A percentile compares a stretch with the other conserved stretches of the same genome.
Conservation (phyloP, 92 coral and sea anemone species). For the Zoanthus sansibaricus region DNA sequence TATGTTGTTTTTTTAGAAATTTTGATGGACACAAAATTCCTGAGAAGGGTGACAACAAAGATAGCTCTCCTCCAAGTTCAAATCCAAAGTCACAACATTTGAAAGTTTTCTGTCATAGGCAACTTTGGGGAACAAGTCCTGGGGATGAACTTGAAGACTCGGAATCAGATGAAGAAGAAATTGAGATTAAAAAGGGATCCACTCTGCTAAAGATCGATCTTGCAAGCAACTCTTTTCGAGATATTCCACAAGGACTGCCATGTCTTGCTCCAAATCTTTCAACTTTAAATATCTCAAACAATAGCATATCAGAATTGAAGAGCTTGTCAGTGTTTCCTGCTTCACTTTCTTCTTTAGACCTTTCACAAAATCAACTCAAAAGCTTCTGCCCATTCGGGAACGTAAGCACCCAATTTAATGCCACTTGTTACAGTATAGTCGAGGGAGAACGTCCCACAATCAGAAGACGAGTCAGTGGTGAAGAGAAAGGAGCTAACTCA, state of each 20-base stretch:
- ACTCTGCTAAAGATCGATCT: conserved; percentile 89
- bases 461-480: conserved; percentile 65
- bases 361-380: conserved; percentile 79
- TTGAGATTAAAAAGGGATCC: conserved; percentile 73
- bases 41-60: conserved; percentile 36
- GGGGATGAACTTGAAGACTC: conserved; percentile 92
- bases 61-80: conserved; percentile 24
- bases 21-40: conserved; percentile 33
- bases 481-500: conserved; percentile 60
- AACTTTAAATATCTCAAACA: conserved; percentile 86
- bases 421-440: conserved; percentile 75
- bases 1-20: neutral
- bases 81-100: conserved; percentile 74
- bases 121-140: conserved; percentile 85
- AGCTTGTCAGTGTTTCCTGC: conserved; percentile 87
- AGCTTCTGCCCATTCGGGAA: conserved; percentile 66
- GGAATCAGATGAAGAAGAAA: conserved; percentile 93
- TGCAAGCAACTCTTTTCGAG: conserved; percentile 72
- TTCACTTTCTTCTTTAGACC: conserved; percentile 87
- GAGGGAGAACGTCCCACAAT: conserved; percentile 75
- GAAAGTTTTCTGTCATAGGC: conserved; percentile 85
- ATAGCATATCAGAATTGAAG: conserved; percentile 72
- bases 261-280: conserved; percentile 90
- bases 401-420: conserved; percentile 40
- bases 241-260: conserved; percentile 82